Percentiles rank a stretch among this genome's conserved stretches.
phyloP scores from a whole-genome alignment of 2,888 invertebrate genomes.

The Tuta absoluta region DNA sequence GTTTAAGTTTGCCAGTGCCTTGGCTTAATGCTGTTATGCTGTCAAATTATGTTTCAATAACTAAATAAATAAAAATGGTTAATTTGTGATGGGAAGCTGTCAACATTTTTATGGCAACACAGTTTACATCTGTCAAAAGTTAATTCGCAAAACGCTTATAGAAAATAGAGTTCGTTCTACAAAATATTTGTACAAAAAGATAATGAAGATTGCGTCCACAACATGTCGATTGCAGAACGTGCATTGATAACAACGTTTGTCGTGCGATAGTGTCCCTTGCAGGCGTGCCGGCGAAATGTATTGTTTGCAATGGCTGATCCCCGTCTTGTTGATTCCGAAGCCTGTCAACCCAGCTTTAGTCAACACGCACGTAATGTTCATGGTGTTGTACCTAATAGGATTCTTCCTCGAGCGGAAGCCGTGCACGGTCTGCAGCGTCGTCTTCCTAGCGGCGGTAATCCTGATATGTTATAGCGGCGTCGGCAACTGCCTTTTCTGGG shows the following conservation, averaged over 20 bases:
- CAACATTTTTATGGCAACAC: constrained; percentile 6
- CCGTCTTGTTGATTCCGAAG: constrained; percentile 97
- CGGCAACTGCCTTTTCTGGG: constrained; percentile 97
- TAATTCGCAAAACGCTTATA: constrained; percentile 42
- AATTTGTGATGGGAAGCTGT: too few relatives aligned
- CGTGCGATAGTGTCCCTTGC: constrained; percentile 42
- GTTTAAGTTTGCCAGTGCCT: too few relatives aligned
- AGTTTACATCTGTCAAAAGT: constrained; percentile 27
- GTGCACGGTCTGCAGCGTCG: constrained; percentile 97
- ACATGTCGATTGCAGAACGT: constrained; percentile 61
- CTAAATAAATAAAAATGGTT: too few relatives aligned
- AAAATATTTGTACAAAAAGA: constrained; percentile 36
- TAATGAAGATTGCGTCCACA: constrained; percentile 52
- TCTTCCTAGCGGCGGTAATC: constrained; percentile 95
- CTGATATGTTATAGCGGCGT: constrained; percentile 98
- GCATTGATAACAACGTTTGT: constrained; percentile 43
- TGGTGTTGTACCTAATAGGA: constrained; percentile 96
- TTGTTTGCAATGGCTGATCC: constrained; percentile 98
- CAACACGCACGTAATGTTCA: constrained; percentile 98
- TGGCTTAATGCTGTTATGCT: too few relatives aligned
- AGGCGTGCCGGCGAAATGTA: constrained; percentile 85
- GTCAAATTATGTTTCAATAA: too few relatives aligned
- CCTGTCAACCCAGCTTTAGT: constrained; percentile 97
- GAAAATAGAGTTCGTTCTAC: constrained; percentile 39
- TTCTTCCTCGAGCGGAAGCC: constrained; percentile 98